These are phyloP conservation scores for Paratilapia polleni DNA, from an alignment of 2,113 vertebrate genomes.

Conservation along the genomic window DNA sequence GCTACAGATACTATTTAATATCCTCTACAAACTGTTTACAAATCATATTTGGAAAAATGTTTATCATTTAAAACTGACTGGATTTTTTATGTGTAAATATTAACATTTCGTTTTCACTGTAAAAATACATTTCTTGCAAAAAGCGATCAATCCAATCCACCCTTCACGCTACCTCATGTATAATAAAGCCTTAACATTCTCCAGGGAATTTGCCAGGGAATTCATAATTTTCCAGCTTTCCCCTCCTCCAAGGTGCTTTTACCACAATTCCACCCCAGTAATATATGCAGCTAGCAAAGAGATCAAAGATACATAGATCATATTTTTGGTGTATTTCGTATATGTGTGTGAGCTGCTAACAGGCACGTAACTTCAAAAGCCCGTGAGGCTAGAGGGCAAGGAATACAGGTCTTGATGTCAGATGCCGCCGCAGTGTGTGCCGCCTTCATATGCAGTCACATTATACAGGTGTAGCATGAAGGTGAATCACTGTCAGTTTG, in stretches of 20 bases:
- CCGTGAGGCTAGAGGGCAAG: constrained; percentile 43
- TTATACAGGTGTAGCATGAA: constrained; percentile 30
- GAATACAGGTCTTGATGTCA: constrained; percentile 48
- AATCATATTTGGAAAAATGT: rapidly evolving
- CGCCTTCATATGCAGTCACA: constrained; percentile 22
- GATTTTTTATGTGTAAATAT: constrained; percentile 10
- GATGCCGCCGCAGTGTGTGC: constrained; percentile 22
- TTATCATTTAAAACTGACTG: background rate
- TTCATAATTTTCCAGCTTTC: constrained; percentile 58
- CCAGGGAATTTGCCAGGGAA: constrained; percentile 54
- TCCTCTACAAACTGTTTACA: background rate
- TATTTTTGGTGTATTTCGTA: constrained; percentile 46
- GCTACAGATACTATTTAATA: background rate
- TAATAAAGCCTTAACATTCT: constrained; percentile 49
- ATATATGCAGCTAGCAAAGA: constrained; percentile 59
- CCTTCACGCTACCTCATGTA: constrained; percentile 44
- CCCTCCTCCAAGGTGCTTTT: constrained; percentile 59
- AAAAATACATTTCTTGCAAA: constrained; percentile 19
- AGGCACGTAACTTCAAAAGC: constrained; percentile 63
- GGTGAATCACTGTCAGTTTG: constrained; percentile 41
- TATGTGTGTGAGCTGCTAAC: constrained; percentile 56
- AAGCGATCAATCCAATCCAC: constrained; percentile 1
- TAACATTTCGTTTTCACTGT: constrained; percentile 13
- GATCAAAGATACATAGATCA: constrained; percentile 67
- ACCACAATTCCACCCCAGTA: constrained; percentile 24